Evolutionary conservation across 2,888 invertebrate species (phyloP), one percentile per base, ranked within the genome.

Genomic region (Oxyteleia sp.): DNA sequence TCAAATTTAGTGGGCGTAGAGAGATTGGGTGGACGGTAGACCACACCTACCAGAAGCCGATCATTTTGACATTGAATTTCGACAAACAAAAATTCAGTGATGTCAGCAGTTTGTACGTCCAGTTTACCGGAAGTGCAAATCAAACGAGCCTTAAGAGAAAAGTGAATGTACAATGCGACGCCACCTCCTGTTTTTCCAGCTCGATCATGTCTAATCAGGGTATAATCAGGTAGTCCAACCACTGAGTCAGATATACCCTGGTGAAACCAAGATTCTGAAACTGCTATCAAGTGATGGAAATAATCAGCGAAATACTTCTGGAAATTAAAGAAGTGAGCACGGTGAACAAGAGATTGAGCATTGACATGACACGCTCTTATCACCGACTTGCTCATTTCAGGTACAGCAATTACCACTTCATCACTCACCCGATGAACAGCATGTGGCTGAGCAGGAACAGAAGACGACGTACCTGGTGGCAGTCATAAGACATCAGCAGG

Each of bases 181-280:
- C 66, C 66, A 38, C 66, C 66, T 0, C 66, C 51, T 0, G 0
- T 49, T 20, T 32, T 11, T 10, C 16, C 13, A 1, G 8, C 5
- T n/a, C 69, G 11, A 45, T 69, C 69, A 57, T 69, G 55, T 10
- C 69, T 29, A 4, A 45, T 11, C 10, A 59, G 0, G n/a, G 38
- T 20, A 23, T 61, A 61, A 15, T 45, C 16, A 10, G 0, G n/a
- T 0, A 61, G 45, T 15, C 3, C 8, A 15, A 61, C 29, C 1
- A 29, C 10, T 15, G 45, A 7, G 13, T 38, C 11, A 5, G 59
- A 51, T 1, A 69, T 35, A 18, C 15, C 32, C 1, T n/a, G 15
- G 43, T 35, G 32, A 0, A 69, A 69, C 69, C 69, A 71, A 2
- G 59, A 49, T 20, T 71, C 71, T 0, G 71, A 71, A 0, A 71